These are phyloP conservation scores for Forbesichthys agassizii DNA, from an alignment of 2,113 vertebrate genomes.

Conservation along the genomic window DNA sequence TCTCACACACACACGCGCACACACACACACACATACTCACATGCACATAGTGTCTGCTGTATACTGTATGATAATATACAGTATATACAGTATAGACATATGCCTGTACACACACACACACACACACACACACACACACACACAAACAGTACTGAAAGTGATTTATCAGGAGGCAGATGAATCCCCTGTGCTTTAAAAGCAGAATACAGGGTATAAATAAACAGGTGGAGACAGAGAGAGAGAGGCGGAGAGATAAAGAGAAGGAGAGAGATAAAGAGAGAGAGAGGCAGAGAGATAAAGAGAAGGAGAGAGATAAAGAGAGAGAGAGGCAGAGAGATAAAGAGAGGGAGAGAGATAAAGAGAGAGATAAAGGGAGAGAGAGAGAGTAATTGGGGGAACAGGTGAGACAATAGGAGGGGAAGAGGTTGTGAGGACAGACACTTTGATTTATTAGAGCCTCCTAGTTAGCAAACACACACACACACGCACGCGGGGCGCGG, in stretches of 20 bases:
- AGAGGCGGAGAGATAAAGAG: constrained; percentile 63
- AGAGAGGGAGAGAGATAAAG: constrained; percentile 50
- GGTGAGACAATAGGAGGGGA: constrained; percentile 74
- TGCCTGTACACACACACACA: constrained; percentile 34
- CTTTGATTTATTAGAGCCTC: constrained; percentile 95
- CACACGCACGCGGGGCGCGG: constrained; percentile 75
- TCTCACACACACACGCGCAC: background rate
- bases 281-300: constrained; percentile 64
- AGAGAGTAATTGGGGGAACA: constrained; percentile 35
- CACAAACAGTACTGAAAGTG: constrained; percentile 38
- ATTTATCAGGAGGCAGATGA: constrained; percentile 60
- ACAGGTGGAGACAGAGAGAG: constrained; percentile 34
- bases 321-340: constrained; percentile 46
- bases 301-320: constrained; percentile 70
- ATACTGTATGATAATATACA: too few relatives aligned
- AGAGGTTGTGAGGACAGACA: constrained; percentile 73
- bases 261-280: constrained; percentile 57
- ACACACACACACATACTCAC: background rate
- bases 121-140: background rate
- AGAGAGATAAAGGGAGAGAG: constrained; percentile 22
- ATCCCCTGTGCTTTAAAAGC: constrained; percentile 61
- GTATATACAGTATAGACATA: constrained; percentile 16
- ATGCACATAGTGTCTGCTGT: background rate
- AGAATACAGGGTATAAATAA: constrained; percentile 68
- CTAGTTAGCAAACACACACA: constrained; percentile 78